Evolutionary conservation across 2,113 vertebrate genomes (phyloP), one percentile per base, ranked within the genome.

Genomic region (Bubo scandiacus): DNA sequence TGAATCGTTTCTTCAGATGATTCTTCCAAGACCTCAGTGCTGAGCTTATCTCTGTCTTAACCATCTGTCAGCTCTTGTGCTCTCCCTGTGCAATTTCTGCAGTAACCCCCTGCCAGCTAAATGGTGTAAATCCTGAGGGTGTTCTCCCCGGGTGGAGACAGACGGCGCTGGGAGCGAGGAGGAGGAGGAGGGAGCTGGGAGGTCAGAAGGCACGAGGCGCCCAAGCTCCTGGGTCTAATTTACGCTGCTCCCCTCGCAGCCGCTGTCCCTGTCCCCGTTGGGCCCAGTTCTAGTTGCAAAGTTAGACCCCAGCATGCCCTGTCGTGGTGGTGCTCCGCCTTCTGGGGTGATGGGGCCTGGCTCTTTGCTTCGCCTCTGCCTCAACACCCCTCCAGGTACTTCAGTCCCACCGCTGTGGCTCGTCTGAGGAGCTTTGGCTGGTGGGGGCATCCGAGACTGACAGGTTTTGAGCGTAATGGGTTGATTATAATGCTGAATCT

Each of bases 381-480:
- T 84, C 52, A 27, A 55, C 45, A 36, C 68, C 87, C 59, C 66
- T 34, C 34, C 2, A 5, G 34, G 21, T 55, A 26, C 68, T 47
- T 66, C 45, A 27, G 51, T 32, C 23, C n/a, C 42, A 6, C 36
- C 0, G 4, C 3, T 0, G 0, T 10, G 52, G 55, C 38, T 58
- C 17, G 38, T 49, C 27, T 27, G 81, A 92, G 78, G 40, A 70
- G 67, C 38, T 43, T 29, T 55, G 84, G 32, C 1, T 27, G 58
- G 43, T 47, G 61, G 23, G 54, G 38, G 57, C 52, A 29, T 22
- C 68, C 0, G 3, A 80, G 63, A 49, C 45, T 38, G 62, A 10
- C 36, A n/a, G n/a, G 42, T 27, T 71, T 51, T 27, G 70, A 63
- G 61, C 20, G 5, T 11, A 7, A 3, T 2, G 45, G 25, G 52